Conservation (phyloP, 2,888 invertebrate species). For the Cantharis nigra region DNA sequence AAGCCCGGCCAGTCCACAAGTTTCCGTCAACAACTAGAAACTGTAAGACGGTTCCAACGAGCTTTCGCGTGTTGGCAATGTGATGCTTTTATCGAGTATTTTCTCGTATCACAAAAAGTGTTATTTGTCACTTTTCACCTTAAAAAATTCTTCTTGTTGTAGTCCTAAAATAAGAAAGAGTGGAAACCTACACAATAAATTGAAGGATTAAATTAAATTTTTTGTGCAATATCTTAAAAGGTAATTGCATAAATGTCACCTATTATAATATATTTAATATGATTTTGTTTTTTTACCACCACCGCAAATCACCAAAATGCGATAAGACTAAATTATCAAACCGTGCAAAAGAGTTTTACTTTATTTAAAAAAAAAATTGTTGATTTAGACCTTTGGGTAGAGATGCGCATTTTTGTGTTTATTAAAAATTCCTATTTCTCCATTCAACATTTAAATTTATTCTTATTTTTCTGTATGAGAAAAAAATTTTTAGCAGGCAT, state of each 20-base stretch:
- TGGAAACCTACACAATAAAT: background rate
- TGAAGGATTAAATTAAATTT: conserved; percentile 1
- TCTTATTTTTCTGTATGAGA: background rate
- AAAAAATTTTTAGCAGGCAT: background rate
- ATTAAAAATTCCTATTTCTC: background rate
- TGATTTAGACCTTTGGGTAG: background rate
- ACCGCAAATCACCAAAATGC: background rate
- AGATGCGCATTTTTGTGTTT: background rate
- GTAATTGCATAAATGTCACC: conserved; percentile 10
- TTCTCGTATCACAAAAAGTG: conserved; percentile 7
- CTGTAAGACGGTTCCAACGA: conserved; percentile 24
- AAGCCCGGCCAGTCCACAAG: conserved; percentile 43
- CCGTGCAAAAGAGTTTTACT: background rate
- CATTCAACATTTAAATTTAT: background rate
- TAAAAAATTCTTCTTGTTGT: background rate
- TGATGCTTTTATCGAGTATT: conserved; percentile 28
- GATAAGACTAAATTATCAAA: too few species aligned
- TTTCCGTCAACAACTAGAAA: conserved; percentile 33
- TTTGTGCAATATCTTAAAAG: conserved; percentile 9
- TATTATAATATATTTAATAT: background rate
- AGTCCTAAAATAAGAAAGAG: background rate
- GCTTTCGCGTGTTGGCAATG: conserved; percentile 32
- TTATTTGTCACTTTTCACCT: background rate
- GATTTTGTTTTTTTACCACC: background rate
- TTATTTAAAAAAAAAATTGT: background rate